Evolutionary conservation across 2,888 invertebrate species (phyloP), one percentile per base, ranked within the genome.

Genomic region (Incurvaria masculella): DNA sequence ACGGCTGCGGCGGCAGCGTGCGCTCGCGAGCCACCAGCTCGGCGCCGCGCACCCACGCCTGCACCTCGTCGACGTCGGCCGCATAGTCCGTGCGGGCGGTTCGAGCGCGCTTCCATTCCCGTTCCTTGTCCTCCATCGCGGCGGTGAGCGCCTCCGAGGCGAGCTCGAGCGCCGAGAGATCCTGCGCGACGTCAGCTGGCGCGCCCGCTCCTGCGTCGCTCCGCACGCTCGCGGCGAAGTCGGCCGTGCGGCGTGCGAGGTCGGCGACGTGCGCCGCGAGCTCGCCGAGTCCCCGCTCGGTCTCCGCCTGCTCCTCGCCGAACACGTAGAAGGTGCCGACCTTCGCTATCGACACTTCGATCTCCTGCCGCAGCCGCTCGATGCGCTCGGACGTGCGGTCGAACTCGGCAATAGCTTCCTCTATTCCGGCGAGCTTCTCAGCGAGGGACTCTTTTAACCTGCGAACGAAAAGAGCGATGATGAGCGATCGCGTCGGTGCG

Each of bases 121-220:
- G 83, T 62, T 89, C 87, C 68, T 92, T 92, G 62, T 91, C 91
- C 63, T 93, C 94, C 89, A 94, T 90, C 45, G 85, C 84, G 59
- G 86, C 87, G 46, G 84, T 81, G 48, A 91, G 80, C 53, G 87
- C 85, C 69, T 95, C 94, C 44, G 89, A 84, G 48, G 89, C 80
- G 56, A 94, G 72, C 71, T 94, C 94, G 61, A 94, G 79, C 53
- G 88, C 84, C 45, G 91, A 91, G 56, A 94, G 76, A 73, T 91
- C 86, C 70, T 91, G 89, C 52, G 83, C 83, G 54, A 91, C 81
- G 80, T 93, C 92, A 55, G 87, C 86, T 51, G 93, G 88, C 56
- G 86, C 85, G 60, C 83, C 81, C 6, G 23, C 23, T 87, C 86
- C 51, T 93, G 88, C 56, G 86, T 85, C 55, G 81, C 74, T 53